A percentile compares a stretch with the other conserved stretches of the same genome.
phyloP scores from a whole-genome alignment of 2,797 vertebrate genomes.

The Poecilia wingei region DNA sequence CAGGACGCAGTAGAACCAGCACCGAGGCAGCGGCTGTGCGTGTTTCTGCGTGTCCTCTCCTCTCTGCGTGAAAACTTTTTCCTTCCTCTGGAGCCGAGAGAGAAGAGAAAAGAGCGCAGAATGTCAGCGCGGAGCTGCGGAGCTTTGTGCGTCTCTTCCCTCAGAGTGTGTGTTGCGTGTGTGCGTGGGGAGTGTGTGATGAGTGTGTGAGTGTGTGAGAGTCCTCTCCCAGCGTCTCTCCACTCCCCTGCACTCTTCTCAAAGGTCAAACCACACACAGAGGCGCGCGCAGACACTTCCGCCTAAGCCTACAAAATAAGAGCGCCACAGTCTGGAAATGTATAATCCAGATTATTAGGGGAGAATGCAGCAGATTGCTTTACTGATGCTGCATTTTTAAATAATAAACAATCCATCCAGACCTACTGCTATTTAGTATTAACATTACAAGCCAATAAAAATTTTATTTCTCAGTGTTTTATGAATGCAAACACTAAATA shows the following conservation, averaged over 20 bases:
- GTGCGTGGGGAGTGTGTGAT: constrained; percentile 28
- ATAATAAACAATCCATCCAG: background rate
- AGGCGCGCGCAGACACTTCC: constrained; percentile 27
- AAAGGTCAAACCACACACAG: background rate
- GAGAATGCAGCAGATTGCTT: background rate
- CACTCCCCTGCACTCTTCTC: constrained; percentile 59
- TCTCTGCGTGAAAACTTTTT: constrained; percentile 65
- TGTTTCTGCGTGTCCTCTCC: background rate
- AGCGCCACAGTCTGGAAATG: constrained; percentile 6
- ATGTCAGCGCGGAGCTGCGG: constrained; percentile 35
- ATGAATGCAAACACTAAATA: background rate
- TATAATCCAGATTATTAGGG: background rate
- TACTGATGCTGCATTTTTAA: background rate
- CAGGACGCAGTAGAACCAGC: background rate
- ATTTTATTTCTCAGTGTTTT: background rate
- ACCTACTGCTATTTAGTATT: background rate
- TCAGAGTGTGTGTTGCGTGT: constrained; percentile 51
- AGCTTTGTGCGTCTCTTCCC: constrained; percentile 61
- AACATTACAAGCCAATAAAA: background rate
- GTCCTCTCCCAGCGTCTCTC: constrained; percentile 62
- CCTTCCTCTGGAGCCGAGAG: constrained; percentile 16
- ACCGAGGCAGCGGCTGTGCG: background rate
- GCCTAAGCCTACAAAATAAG: constrained; percentile 45
- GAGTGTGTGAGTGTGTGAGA: constrained; percentile 57
- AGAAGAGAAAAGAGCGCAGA: constrained; percentile 20